Percentiles rank a stretch among this genome's conserved stretches.
phyloP scores from a whole-genome alignment of 2,113 vertebrate genomes.

The Leiothrix lutea region DNA sequence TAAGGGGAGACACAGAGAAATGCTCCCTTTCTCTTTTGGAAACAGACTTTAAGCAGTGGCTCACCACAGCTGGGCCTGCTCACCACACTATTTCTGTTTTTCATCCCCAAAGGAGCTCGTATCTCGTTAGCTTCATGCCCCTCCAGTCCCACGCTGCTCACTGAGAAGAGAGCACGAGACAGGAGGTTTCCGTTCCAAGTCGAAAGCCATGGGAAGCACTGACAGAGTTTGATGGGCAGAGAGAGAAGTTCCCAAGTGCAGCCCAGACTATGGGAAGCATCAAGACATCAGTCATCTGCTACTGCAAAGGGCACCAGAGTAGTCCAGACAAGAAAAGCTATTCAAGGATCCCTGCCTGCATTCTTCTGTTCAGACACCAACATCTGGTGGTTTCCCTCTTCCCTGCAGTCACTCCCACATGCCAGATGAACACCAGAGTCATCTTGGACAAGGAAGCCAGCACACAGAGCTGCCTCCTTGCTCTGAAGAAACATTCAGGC shows the following conservation, averaged over 20 bases:
- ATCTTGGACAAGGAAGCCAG: not conserved
- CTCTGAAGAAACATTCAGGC: not conserved
- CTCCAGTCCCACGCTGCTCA: not conserved
- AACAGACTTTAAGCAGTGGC: not conserved
- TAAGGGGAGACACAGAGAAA: not conserved
- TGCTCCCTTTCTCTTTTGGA: not conserved
- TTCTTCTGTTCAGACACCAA: not conserved
- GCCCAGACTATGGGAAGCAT: not conserved
- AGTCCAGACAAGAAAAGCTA: not conserved
- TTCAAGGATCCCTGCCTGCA: not conserved
- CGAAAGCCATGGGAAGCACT: conserved; percentile 12
- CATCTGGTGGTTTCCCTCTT: not conserved
- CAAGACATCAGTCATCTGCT: not conserved
- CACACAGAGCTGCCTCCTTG: not conserved
- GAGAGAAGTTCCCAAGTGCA: not conserved
- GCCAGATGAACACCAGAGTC: not conserved
- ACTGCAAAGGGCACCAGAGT: not conserved
- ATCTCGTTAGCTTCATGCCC: not conserved
- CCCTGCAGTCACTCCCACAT: not conserved
- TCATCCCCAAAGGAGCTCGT: not conserved
- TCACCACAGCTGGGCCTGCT: conserved; percentile 6
- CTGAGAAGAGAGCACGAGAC: not conserved
- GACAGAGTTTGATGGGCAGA: not conserved
- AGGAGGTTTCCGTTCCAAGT: not conserved
- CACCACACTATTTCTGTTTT: not conserved